Evolutionary conservation across 2,797 vertebrate species (phyloP).

Genomic region (Sphenodon punctatus): DNA sequence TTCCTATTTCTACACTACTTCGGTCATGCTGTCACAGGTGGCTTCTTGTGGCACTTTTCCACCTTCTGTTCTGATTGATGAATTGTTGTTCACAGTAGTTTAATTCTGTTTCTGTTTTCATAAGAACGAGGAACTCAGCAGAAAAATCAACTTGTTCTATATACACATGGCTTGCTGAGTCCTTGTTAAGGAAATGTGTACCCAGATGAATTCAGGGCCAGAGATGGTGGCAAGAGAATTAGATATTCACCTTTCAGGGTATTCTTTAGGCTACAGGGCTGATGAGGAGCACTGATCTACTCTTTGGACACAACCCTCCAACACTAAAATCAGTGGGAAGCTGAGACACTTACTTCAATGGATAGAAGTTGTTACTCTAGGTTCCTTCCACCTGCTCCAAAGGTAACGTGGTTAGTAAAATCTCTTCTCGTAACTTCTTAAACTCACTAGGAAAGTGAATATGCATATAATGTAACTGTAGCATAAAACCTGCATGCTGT

Average conservation of each 20-base stretch:
- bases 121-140: background rate
- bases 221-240: background rate
- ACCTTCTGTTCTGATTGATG: background rate
- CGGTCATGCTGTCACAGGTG: background rate
- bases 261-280: background rate
- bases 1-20: background rate
- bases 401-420: background rate
- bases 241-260: background rate
- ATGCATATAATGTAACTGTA: background rate
- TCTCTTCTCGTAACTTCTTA: background rate
- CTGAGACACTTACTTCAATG: no score
- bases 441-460: background rate
- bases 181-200: background rate
- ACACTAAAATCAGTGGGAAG: no score
- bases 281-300: background rate
- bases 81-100: background rate
- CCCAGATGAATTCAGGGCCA: background rate
- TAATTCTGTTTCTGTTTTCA: background rate
- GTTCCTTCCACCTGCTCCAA: background rate
- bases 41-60: background rate
- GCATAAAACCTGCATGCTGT: background rate
- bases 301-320: no score
- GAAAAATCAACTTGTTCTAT: background rate
- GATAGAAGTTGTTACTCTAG: no score
- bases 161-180: background rate